Conservation (phyloP, 2,888 invertebrate species). For the Lycia hirtaria region DNA sequence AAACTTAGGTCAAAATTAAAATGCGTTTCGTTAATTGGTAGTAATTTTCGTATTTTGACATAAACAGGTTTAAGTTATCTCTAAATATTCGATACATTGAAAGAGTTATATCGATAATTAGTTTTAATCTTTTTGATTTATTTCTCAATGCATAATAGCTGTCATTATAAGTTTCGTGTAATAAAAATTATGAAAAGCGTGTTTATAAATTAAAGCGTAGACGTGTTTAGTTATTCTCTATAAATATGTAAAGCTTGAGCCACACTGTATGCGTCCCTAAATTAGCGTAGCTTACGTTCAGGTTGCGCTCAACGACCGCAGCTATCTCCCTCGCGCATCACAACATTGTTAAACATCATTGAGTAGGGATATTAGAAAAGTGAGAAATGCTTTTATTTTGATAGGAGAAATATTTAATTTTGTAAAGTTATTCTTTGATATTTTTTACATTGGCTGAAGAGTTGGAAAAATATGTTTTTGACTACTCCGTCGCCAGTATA, state of each 20-base stretch:
- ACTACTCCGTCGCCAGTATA: too few relatives aligned
- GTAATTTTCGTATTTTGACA: slow-evolving; percentile 33
- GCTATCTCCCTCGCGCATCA: too few relatives aligned
- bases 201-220: slow-evolving; percentile 7
- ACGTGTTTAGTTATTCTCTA: slow-evolving; percentile 2
- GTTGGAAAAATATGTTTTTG: too few relatives aligned
- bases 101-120: slow-evolving; percentile 36
- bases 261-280: neutral
- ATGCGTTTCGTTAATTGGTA: slow-evolving; percentile 35
- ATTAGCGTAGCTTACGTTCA: neutral
- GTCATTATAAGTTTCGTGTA: slow-evolving; percentile 15
- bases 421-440: too few relatives aligned
- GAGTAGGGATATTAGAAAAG: too few relatives aligned
- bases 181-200: slow-evolving; percentile 23
- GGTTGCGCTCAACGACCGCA: too few relatives aligned
- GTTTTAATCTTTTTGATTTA: slow-evolving; percentile 35
- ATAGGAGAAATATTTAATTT: too few relatives aligned
- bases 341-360: too few relatives aligned
- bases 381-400: too few relatives aligned
- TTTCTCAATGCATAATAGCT: slow-evolving; percentile 26
- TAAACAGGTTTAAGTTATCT: slow-evolving; percentile 35
- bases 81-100: slow-evolving; percentile 34
- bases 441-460: too few relatives aligned
- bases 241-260: neutral
- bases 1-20: slow-evolving; percentile 2